Percentiles rank a stretch among this genome's conserved stretches.
Evolutionary conservation across 2,113 vertebrate species (phyloP).

Genomic region (Turdus rufiventris): DNA sequence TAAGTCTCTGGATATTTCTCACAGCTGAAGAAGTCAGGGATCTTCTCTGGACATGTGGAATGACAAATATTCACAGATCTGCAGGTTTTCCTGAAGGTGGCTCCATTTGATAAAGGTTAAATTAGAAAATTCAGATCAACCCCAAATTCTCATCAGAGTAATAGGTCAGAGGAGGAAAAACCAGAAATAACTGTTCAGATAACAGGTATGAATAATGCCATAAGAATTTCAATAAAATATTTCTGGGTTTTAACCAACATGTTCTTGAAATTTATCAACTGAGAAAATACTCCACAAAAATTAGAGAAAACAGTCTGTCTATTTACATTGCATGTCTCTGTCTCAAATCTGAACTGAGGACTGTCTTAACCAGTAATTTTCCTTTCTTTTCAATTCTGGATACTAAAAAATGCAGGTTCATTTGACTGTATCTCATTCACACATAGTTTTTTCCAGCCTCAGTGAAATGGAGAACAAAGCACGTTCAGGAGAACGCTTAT

Average conservation of each 20-base stretch:
- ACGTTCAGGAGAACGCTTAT: neutral
- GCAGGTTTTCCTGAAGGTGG: constrained; percentile 51
- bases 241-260: neutral
- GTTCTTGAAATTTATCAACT: neutral
- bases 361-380: neutral
- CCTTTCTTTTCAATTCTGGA: neutral
- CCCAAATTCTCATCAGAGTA: neutral
- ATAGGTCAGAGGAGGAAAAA: neutral
- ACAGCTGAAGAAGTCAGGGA: neutral
- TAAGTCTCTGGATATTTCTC: neutral
- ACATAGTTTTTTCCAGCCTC: neutral
- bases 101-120: constrained; percentile 56
- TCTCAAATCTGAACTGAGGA: neutral
- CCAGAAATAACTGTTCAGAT: neutral
- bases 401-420: neutral
- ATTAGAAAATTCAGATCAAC: neutral
- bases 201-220: neutral
- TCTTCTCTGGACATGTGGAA: neutral
- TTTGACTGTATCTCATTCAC: neutral
- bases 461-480: neutral
- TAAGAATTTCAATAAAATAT: neutral
- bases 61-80: neutral
- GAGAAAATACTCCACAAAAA: neutral
- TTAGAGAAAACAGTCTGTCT: neutral
- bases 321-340: neutral